Percentiles rank a stretch among this genome's conserved stretches.
Evolutionary conservation across 2,797 vertebrate genomes (phyloP).

Genomic region (Takifugu rubripes): DNA sequence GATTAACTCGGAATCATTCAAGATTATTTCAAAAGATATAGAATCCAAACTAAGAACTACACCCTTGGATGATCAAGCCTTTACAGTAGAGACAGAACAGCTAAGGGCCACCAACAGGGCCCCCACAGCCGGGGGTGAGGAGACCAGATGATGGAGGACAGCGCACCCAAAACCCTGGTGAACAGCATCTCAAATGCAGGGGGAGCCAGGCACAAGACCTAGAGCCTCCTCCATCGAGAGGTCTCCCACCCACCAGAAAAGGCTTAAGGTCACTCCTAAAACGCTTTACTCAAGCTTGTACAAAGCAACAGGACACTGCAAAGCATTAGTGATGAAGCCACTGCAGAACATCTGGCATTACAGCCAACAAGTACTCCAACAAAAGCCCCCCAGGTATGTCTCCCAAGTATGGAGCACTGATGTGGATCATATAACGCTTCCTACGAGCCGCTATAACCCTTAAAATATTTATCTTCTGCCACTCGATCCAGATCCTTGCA

Average conservation of each 20-base stretch:
- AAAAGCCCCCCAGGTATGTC: slow-evolving; percentile 10
- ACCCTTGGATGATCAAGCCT: too few relatives aligned
- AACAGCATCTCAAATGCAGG: too few relatives aligned
- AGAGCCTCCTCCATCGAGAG: too few relatives aligned
- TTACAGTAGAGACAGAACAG: too few relatives aligned
- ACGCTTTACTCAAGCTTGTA: slow-evolving; percentile 16
- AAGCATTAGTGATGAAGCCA: slow-evolving; percentile 46
- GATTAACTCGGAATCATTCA: too few relatives aligned
- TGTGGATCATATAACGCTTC: slow-evolving; percentile 43
- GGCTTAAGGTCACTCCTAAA: slow-evolving; percentile 16
- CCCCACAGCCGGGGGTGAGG: too few relatives aligned
- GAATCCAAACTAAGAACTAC: too few relatives aligned
- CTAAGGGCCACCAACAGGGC: too few relatives aligned
- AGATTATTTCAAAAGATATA: too few relatives aligned
- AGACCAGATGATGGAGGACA: too few relatives aligned
- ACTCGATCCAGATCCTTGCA: slow-evolving; percentile 21
- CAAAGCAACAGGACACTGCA: slow-evolving; percentile 35
- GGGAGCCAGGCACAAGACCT: too few relatives aligned
- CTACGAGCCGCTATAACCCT: slow-evolving; percentile 30
- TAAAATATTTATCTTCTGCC: slow-evolving; percentile 20
- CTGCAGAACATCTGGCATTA: slow-evolving; percentile 58
- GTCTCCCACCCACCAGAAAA: neutral
- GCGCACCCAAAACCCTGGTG: too few relatives aligned
- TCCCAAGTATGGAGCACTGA: slow-evolving; percentile 16
- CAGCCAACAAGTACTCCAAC: slow-evolving; percentile 28